These are phyloP conservation scores for Lymantria monacha DNA, from an alignment of 2,888 invertebrate genomes.

Conservation along the genomic window DNA sequence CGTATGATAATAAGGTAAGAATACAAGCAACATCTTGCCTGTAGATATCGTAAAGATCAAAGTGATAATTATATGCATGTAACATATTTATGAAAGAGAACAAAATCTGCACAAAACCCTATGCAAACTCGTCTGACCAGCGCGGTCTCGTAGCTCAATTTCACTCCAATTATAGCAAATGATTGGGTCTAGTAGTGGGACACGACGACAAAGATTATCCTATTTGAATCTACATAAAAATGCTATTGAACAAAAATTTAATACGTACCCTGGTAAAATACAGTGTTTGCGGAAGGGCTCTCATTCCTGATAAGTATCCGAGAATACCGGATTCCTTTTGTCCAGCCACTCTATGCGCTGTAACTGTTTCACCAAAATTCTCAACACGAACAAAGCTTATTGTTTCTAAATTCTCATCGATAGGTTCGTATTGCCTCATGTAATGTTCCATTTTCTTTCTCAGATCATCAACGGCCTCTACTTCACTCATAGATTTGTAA, in stretches of 20 bases:
- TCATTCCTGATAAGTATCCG: slow-evolving; percentile 93
- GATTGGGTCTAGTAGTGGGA: too few relatives aligned
- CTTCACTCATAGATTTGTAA: slow-evolving; percentile 90
- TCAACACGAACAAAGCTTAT: slow-evolving; percentile 76
- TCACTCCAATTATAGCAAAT: too few relatives aligned
- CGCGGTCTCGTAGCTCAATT: too few relatives aligned
- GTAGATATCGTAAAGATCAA: too few relatives aligned
- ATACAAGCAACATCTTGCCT: too few relatives aligned
- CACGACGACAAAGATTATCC: too few relatives aligned
- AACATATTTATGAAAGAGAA: too few relatives aligned
- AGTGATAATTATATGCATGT: too few relatives aligned
- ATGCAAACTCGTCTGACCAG: too few relatives aligned
- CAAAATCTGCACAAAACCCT: too few relatives aligned
- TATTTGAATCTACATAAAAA: too few relatives aligned
- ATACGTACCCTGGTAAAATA: slow-evolving; percentile 92
- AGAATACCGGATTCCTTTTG: slow-evolving; percentile 93
- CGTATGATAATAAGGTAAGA: too few relatives aligned
- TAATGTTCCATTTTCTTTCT: slow-evolving; percentile 92
- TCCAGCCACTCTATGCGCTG: slow-evolving; percentile 87
- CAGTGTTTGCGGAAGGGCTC: slow-evolving; percentile 90
- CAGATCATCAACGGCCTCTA: slow-evolving; percentile 90
- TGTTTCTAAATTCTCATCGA: slow-evolving; percentile 84
- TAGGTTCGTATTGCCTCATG: slow-evolving; percentile 89
- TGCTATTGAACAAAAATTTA: background rate
- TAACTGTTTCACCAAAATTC: slow-evolving; percentile 85